Percentiles rank a stretch among this genome's conserved stretches.
Evolutionary conservation across 2,797 vertebrate genomes (phyloP).

Genomic region (Sebastiscus albofasciatus): DNA sequence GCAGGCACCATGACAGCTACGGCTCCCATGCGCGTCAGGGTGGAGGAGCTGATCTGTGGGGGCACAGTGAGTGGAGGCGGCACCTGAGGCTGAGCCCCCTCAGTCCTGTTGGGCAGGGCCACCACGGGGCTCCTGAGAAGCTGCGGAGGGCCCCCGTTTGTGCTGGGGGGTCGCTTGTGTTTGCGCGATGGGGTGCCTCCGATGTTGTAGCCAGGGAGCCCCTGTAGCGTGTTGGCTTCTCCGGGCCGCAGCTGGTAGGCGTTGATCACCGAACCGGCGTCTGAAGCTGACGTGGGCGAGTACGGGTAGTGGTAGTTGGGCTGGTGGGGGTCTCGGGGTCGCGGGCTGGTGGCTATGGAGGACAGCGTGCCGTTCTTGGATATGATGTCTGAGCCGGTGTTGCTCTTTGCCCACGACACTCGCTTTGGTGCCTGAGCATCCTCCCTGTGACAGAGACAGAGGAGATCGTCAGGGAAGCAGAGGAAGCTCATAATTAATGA

Average conservation of each 20-base stretch:
- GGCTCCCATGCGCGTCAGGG: slow-evolving; percentile 84
- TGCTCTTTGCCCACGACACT: slow-evolving; percentile 89
- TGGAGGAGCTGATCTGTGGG: slow-evolving; percentile 73
- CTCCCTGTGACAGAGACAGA: slow-evolving; percentile 80
- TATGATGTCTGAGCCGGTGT: slow-evolving; percentile 85
- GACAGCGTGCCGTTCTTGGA: slow-evolving; percentile 95
- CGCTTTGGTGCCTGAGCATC: slow-evolving; percentile 93
- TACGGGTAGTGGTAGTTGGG: slow-evolving; percentile 80
- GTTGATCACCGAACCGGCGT: slow-evolving; percentile 85
- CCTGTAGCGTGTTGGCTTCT: slow-evolving; percentile 78
- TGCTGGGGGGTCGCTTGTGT: slow-evolving; percentile 58
- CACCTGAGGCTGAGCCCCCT: slow-evolving; percentile 81
- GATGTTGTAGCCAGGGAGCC: slow-evolving; percentile 82
- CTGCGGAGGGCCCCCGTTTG: slow-evolving; percentile 71
- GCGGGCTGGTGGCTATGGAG: slow-evolving; percentile 86
- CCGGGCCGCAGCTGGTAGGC: slow-evolving; percentile 79
- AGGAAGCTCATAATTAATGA: not conserved
- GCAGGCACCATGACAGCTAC: slow-evolving; percentile 90
- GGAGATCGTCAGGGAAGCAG: not conserved
- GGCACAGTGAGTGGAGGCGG: slow-evolving; percentile 64
- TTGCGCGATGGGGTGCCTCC: slow-evolving; percentile 61
- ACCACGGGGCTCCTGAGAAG: slow-evolving; percentile 59
- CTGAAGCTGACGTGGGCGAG: slow-evolving; percentile 74
- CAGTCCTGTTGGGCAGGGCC: slow-evolving; percentile 75
- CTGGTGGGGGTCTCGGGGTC: slow-evolving; percentile 67